phyloP scores from a whole-genome alignment of 2,888 invertebrate species.

The Proisotoma minuta region DNA sequence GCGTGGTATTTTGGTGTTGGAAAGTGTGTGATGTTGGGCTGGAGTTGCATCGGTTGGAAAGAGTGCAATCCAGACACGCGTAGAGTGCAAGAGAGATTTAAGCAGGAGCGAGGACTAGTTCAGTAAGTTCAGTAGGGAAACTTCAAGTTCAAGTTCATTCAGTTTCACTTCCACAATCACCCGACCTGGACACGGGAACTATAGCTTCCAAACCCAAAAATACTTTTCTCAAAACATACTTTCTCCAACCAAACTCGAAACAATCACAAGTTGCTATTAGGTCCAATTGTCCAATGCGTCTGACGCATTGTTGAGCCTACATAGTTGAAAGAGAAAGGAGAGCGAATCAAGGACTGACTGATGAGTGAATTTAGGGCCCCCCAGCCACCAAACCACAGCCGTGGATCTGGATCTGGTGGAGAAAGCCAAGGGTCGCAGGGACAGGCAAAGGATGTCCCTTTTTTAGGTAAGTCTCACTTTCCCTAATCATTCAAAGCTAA shows the following conservation, averaged over 20 bases:
- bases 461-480: constrained; percentile 36
- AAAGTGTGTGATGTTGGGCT: neutral
- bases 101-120: neutral
- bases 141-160: constrained; percentile 48
- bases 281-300: neutral
- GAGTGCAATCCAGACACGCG: constrained; percentile 14
- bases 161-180: constrained; percentile 24
- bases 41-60: neutral
- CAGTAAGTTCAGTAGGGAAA: constrained; percentile 40
- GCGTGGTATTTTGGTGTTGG: neutral
- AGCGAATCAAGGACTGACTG: neutral
- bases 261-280: neutral
- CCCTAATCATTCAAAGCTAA: constrained; percentile 3
- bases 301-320: constrained; percentile 4
- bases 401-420: neutral
- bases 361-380: constrained; percentile 47
- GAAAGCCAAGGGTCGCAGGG: constrained; percentile 22
- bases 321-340: neutral
- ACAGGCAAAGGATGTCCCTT: constrained; percentile 43
- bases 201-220: neutral
- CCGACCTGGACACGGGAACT: neutral
- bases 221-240: too few species aligned
- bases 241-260: neutral
- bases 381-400: constrained; percentile 35
- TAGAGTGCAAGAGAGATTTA: neutral